Evolutionary conservation across 1,140 invertebrate species (phyloP).

Genomic region (Drosophila yakuba): DNA sequence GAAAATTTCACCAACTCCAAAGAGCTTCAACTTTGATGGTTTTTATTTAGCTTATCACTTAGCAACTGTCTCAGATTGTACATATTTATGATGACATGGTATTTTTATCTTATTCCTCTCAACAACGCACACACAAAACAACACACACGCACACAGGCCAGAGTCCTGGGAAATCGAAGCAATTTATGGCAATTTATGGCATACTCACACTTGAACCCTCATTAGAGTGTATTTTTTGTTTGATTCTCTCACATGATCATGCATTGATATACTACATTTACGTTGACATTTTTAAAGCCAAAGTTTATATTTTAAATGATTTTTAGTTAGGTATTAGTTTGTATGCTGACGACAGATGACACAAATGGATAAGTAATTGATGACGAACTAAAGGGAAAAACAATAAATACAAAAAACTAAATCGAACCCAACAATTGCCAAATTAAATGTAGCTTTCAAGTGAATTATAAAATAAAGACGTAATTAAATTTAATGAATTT

Average conservation of each 20-base stretch:
- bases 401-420: constrained; percentile 40
- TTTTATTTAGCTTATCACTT: constrained; percentile 42
- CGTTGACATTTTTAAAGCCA: constrained; percentile 82
- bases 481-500: constrained; percentile 75
- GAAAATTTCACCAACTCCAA: constrained; percentile 41
- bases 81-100: constrained; percentile 57
- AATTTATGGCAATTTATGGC: constrained; percentile 69
- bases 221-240: constrained; percentile 45
- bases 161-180: constrained; percentile 48
- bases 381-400: constrained; percentile 35
- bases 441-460: constrained; percentile 84
- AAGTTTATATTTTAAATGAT: constrained; percentile 78
- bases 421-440: constrained; percentile 85
- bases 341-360: constrained; percentile 51
- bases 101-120: constrained; percentile 41
- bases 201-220: constrained; percentile 50
- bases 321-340: constrained; percentile 78
- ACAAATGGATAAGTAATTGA: constrained; percentile 40
- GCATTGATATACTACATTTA: constrained; percentile 59
- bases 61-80: constrained; percentile 62
- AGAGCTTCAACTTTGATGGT: constrained; percentile 62
- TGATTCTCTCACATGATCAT: constrained; percentile 37
- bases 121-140: constrained; percentile 37
- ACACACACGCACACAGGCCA: constrained; percentile 41
- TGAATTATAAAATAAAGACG: constrained; percentile 76